A percentile compares a stretch with the other conserved stretches of the same genome.
These are phyloP conservation scores for Nyctalus aviator DNA, from an alignment of 2,797 vertebrate genomes.

Conservation along the genomic window DNA sequence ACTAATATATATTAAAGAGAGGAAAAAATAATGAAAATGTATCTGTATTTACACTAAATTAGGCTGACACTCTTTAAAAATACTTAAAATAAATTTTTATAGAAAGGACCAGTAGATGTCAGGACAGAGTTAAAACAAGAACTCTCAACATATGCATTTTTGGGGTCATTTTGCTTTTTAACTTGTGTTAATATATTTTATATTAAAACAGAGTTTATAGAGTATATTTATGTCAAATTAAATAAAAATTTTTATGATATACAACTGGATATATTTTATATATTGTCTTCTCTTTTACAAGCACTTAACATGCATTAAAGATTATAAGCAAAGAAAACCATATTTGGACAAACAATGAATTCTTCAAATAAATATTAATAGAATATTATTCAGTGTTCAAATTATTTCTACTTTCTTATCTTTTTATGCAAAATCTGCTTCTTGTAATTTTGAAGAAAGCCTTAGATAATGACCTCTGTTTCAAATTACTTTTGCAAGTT, in stretches of 20 bases:
- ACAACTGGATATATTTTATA: background rate
- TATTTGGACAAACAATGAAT: background rate
- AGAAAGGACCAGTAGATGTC: background rate
- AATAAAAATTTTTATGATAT: background rate
- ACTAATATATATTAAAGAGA: background rate
- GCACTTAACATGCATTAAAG: background rate
- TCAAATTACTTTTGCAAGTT: background rate
- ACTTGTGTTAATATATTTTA: background rate
- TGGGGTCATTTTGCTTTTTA: background rate
- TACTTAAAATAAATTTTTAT: background rate
- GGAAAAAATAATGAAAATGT: background rate
- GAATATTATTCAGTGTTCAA: background rate
- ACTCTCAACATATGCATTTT: background rate
- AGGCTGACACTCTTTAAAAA: background rate
- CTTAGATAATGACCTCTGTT: conserved; percentile 1
- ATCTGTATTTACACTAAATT: background rate
- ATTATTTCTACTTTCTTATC: background rate
- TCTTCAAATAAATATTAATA: background rate
- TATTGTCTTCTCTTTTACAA: background rate
- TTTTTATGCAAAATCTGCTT: background rate
- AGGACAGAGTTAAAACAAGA: background rate
- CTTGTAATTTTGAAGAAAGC: background rate
- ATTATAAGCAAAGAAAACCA: background rate
- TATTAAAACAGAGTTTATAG: background rate
- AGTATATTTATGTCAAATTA: background rate